phyloP scores from a whole-genome alignment of 2,797 vertebrate species.

The Molothrus ater region DNA sequence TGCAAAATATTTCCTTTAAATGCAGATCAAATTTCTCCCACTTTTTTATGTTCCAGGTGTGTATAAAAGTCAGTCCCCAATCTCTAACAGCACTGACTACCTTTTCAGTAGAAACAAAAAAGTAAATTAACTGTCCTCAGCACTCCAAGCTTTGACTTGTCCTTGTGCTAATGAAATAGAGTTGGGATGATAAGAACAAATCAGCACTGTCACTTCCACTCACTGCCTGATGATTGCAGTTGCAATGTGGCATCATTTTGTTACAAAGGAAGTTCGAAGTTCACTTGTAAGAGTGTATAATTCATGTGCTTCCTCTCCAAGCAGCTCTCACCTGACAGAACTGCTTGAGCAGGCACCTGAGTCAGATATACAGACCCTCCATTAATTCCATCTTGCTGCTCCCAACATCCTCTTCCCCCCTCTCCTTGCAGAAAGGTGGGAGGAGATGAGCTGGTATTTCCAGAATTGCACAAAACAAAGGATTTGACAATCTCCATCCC shows the following conservation, averaged over 20 bases:
- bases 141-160: not conserved
- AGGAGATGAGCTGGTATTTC: not conserved
- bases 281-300: not conserved
- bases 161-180: not conserved
- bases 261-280: not conserved
- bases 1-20: constrained; percentile 3
- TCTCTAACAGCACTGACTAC: not conserved
- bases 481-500: not conserved
- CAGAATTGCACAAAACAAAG: not conserved
- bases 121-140: not conserved
- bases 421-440: not conserved
- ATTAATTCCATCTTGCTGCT: not conserved
- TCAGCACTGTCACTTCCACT: not conserved
- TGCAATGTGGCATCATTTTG: not conserved
- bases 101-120: not conserved
- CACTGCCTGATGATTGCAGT: not conserved
- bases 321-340: not conserved
- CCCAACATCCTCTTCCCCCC: not conserved
- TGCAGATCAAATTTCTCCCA: not conserved
- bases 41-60: constrained; percentile 8
- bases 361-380: not conserved
- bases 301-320: not conserved
- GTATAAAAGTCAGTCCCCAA: not conserved
- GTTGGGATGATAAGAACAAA: not conserved
- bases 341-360: not conserved